phyloP scores from a whole-genome alignment of 2,113 vertebrate genomes.

The Catharus bicknelli region DNA sequence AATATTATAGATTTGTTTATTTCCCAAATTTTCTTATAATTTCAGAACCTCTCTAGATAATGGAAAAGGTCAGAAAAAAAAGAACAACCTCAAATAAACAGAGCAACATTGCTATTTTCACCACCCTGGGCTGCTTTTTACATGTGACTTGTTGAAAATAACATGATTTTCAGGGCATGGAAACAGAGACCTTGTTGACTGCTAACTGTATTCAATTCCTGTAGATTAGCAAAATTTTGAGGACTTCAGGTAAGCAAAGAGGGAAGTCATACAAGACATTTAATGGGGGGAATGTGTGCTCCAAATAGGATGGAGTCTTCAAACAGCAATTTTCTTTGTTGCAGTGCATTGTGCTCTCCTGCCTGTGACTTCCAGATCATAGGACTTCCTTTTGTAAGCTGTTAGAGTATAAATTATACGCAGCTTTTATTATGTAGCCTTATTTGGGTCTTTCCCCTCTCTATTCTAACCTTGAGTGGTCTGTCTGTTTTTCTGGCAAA shows the following conservation, averaged over 20 bases:
- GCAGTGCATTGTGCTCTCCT: neutral
- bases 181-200: neutral
- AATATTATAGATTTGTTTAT: neutral
- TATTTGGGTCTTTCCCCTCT: neutral
- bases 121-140: neutral
- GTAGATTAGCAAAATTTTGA: neutral
- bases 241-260: neutral
- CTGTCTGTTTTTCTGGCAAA: neutral
- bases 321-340: neutral
- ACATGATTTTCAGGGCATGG: neutral
- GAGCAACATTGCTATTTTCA: neutral
- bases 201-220: accelerated
- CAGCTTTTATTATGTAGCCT: neutral
- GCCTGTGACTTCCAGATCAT: neutral
- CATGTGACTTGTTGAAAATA: neutral
- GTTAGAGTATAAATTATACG: neutral
- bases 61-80: neutral
- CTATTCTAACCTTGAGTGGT: neutral
- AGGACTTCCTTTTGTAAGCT: neutral
- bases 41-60: neutral
- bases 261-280: neutral
- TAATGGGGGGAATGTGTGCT: neutral
- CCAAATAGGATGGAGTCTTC: neutral
- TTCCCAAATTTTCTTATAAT: neutral
- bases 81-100: neutral